phyloP scores from a whole-genome alignment of 2,888 invertebrate species.

The Rhamnusium bicolor region DNA sequence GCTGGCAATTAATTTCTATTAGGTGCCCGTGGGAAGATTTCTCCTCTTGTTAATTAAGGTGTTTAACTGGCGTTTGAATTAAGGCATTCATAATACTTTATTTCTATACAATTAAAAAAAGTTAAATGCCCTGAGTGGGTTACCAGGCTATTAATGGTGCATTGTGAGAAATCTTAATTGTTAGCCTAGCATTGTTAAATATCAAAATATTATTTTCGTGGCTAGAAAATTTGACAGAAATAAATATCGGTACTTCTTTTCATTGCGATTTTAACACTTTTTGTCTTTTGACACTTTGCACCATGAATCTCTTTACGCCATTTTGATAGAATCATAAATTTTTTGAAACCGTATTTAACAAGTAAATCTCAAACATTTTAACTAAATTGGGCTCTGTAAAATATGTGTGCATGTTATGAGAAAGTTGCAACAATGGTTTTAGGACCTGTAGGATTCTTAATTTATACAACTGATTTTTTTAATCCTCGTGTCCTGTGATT shows the following conservation, averaged over 20 bases:
- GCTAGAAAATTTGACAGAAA: not conserved
- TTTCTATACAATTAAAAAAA: constrained; percentile 12
- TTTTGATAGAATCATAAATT: too few relatives aligned
- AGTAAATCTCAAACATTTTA: too few relatives aligned
- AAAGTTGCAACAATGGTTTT: too few relatives aligned
- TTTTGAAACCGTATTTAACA: too few relatives aligned
- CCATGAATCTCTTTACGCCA: too few relatives aligned
- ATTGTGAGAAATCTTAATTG: constrained; percentile 17
- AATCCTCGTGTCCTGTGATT: not conserved
- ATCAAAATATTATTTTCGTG: not conserved
- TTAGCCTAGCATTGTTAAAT: not conserved
- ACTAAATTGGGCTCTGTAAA: too few relatives aligned
- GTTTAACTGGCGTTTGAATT: constrained; percentile 8
- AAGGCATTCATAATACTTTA: not conserved
- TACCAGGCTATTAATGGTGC: constrained; percentile 17
- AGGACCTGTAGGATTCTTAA: too few relatives aligned
- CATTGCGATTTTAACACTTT: too few relatives aligned
- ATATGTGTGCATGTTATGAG: too few relatives aligned
- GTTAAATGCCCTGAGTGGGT: constrained; percentile 23
- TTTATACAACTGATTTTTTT: not conserved
- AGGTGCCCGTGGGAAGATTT: constrained; percentile 7
- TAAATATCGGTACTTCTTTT: not conserved
- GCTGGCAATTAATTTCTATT: constrained; percentile 4
- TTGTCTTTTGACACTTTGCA: too few relatives aligned
- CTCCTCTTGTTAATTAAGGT: constrained; percentile 10